Conservation (phyloP, 2,888 invertebrate genomes). For the Eulithis prunata region DNA sequence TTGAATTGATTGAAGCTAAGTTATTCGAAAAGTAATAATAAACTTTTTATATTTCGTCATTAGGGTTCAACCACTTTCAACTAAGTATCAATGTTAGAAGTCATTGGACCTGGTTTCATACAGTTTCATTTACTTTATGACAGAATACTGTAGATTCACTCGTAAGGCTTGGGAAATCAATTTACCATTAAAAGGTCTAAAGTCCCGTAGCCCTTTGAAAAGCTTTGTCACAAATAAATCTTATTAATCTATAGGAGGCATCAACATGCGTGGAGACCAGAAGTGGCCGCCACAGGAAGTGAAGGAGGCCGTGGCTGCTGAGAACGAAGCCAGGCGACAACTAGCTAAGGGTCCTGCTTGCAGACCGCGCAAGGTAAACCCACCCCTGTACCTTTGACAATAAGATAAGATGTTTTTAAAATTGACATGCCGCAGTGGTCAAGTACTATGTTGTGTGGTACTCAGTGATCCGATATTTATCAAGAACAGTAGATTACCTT, state of each 20-base stretch:
- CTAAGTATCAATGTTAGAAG: too few species aligned
- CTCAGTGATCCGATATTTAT: neutral
- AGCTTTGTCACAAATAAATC: neutral
- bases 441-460: too few species aligned
- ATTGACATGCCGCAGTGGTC: too few species aligned
- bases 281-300: slow-evolving; percentile 94
- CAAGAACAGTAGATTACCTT: neutral
- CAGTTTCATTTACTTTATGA: too few species aligned
- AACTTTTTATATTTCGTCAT: too few species aligned
- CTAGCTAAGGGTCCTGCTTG: slow-evolving; percentile 90
- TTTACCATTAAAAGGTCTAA: too few species aligned
- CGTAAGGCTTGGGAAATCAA: too few species aligned
- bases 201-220: too few species aligned
- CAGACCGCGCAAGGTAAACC: slow-evolving; percentile 87
- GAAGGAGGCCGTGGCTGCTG: slow-evolving; percentile 89
- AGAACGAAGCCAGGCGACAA: slow-evolving; percentile 88
- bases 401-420: neutral
- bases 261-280: slow-evolving; percentile 93
- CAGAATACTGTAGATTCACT: too few species aligned
- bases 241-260: slow-evolving; percentile 83
- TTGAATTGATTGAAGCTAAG: neutral
- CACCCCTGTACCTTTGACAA: neutral
- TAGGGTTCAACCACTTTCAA: too few species aligned
- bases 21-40: neutral
- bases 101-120: too few species aligned